These are phyloP conservation scores for Microctonus brassicae DNA, from an alignment of 2,888 invertebrate species.

Conservation along the genomic window DNA sequence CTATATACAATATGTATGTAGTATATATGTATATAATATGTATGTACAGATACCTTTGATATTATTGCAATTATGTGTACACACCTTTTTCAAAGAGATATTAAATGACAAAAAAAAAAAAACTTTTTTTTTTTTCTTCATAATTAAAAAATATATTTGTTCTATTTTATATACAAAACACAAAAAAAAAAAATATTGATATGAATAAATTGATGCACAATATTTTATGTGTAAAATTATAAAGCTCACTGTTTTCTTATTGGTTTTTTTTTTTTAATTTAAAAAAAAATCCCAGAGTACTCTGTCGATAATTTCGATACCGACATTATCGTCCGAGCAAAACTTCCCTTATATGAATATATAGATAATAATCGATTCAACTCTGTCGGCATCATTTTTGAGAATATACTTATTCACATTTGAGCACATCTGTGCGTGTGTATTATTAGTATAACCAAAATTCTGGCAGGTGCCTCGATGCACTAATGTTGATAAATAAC, in stretches of 20 bases:
- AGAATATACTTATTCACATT: background rate
- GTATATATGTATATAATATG: too few relatives aligned
- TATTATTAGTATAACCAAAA: background rate
- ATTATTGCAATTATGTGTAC: background rate
- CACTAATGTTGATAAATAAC: background rate
- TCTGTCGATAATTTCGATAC: background rate
- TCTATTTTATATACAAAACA: too few relatives aligned
- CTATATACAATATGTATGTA: too few relatives aligned
- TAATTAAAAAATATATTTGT: too few relatives aligned
- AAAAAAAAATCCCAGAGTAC: too few relatives aligned
- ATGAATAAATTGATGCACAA: too few relatives aligned
- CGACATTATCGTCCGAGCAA: background rate
- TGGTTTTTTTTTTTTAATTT: too few relatives aligned
- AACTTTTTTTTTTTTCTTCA: background rate
- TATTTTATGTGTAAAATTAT: too few relatives aligned
- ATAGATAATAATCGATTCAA: background rate
- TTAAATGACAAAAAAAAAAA: too few relatives aligned
- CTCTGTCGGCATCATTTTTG: background rate
- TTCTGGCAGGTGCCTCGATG: background rate
- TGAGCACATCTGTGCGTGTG: background rate
- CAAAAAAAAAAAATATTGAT: too few relatives aligned
- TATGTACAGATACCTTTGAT: background rate
- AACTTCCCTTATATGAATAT: too few relatives aligned
- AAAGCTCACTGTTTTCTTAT: background rate
- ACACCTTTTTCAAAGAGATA: background rate